Evolutionary conservation across 2,888 invertebrate species (phyloP), one percentile per base, ranked within the genome.

Genomic region (Philereme vetulata): DNA sequence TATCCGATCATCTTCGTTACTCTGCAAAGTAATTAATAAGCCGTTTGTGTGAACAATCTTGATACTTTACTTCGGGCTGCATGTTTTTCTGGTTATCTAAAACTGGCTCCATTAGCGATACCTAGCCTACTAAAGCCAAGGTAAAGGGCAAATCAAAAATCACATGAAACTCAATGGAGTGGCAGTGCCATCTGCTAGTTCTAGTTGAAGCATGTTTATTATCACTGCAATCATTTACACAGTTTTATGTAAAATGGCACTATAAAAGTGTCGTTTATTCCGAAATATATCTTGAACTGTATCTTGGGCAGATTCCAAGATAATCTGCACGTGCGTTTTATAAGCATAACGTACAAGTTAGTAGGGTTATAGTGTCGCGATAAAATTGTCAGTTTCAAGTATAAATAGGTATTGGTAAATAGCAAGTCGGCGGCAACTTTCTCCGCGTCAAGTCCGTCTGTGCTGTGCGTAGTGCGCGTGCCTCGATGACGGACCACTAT

Each of bases 381-480:
- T 56, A 40, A 49, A 47, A 52, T 52, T 51, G 32, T 48, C 48
- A 47, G 6, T 11, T 21, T 50, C 45, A 21, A 36, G 42, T 46
- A 56, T 51, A 56, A 44, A 59, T 46, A 35, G 21, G 51, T 49
- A 56, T 53, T 51, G 48, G 53, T 50, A 53, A 45, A 56, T 81
- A 86, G 82, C 79, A 80, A 83, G 80, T 68, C 80, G 75, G 79
- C 73, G 77, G 81, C 84, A 85, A 90, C 89, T 91, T 91, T 91
- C 90, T 84, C 90, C 79, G 72, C 53, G 53, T 51, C 56, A 21
- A 46, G 49, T 48, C 52, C 67, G 63, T 65, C 60, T 60, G 63
- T 62, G 65, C 65, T 60, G 63, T 62, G 65, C 65, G 56, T 67
- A 66, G 74, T 74, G 73, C 81, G 80, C 79, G 79, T 75, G 76